Conservation (phyloP, 2,888 invertebrate genomes). For the Torymus tubicola region DNA sequence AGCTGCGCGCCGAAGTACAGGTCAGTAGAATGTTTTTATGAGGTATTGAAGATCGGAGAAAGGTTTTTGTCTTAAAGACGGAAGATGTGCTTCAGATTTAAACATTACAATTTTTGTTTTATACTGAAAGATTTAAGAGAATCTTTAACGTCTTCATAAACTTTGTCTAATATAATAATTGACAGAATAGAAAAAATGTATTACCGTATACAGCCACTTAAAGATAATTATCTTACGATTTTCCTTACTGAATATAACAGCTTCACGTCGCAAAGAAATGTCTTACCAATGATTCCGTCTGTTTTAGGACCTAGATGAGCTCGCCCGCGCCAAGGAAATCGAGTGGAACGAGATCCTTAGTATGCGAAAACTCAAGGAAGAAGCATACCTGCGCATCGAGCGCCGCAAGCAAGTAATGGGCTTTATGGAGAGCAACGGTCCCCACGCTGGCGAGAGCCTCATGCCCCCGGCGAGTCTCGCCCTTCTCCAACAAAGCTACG, state of each 20-base stretch:
- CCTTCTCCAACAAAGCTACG: conserved; percentile 59
- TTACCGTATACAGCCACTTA: no score
- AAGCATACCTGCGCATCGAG: conserved; percentile 84
- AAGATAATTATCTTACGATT: no score
- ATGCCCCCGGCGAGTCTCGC: conserved; percentile 68
- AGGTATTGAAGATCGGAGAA: no score
- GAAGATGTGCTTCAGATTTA: no score
- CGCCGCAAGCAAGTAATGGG: conserved; percentile 82
- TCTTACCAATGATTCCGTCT: neutral
- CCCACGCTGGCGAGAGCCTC: conserved; percentile 60
- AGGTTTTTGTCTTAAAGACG: no score
- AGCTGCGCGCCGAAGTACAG: conserved; percentile 72
- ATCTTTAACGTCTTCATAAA: no score
- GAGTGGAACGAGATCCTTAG: conserved; percentile 92
- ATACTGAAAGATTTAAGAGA: no score
- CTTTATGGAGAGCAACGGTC: conserved; percentile 70
- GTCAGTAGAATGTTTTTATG: conserved; percentile 56
- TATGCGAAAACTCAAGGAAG: conserved; percentile 90
- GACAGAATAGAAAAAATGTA: no score
- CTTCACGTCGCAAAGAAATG: no score
- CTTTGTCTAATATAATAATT: no score
- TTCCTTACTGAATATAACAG: no score
- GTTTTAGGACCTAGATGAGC: conserved; percentile 82
- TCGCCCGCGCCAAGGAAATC: conserved; percentile 88
- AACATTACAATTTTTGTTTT: no score